Evolutionary conservation across 2,888 invertebrate genomes (phyloP), one percentile per base, ranked within the genome.

Genomic region (Chydorus sphaericus): DNA sequence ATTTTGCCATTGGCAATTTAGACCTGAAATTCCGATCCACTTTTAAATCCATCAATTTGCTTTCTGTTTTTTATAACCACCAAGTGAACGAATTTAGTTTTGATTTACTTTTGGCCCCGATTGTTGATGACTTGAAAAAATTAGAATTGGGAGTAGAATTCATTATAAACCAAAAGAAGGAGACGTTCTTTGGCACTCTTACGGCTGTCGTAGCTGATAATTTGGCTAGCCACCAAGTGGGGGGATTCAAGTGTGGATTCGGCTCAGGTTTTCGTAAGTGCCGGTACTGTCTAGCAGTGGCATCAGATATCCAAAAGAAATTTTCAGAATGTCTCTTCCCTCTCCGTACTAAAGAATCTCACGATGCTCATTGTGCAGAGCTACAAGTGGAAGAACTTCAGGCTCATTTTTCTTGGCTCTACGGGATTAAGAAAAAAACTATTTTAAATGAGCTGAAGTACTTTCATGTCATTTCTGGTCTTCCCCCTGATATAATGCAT

Each of bases 401-500:
- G 26, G 26, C 18, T 23, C 49, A 49, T 49, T 33, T 33, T 49
- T 48, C 49, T 10, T 20, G 28, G 20, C 28, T 49, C n/a, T 49
- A 49, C 23, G 49, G 49, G 2, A 18, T 49, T n/a, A 49, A 16
- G n/a, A n/a, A 49, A 20, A 49, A 49, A n/a, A 23, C 49, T 49
- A n/a, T 14, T 49, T 49, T 49, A 14, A 49, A 49, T 26, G 49
- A 49, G 26, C n/a, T 49, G 26, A 28, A 49, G n/a, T 26, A 49
- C 49, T 48, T 48, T 26, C 48, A 48, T 26, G 48, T 48, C 18
- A 48, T 48, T 23, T 20, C 23, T 26, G 23, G 20, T 26, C 20
- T 48, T 20, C 23, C 28, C 26, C 49, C 49, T 20, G 49, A 48
- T 33, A 33, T 33, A 23, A 48, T 48, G 49, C 49, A 48, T 23